phyloP scores from a whole-genome alignment of 2,888 invertebrate genomes.

The Pilophorus perplexus region DNA sequence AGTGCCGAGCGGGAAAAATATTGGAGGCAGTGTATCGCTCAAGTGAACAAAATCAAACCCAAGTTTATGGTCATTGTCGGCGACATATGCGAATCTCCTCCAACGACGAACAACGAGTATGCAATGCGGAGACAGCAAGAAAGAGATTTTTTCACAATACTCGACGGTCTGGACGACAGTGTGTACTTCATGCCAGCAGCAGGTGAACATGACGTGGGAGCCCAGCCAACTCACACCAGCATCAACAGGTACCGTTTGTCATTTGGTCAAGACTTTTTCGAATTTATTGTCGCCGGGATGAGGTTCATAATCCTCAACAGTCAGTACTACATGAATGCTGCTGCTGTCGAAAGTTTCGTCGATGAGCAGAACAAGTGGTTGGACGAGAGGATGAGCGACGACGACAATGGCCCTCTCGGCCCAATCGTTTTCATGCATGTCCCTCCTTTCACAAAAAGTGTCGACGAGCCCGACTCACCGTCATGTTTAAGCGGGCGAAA shows the following conservation, averaged over 20 bases:
- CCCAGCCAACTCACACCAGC: background rate
- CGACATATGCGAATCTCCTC: conserved; percentile 10
- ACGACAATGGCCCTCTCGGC: background rate
- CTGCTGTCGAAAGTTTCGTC: background rate
- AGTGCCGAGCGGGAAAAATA: background rate
- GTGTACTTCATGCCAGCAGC: background rate
- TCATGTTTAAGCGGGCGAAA: background rate
- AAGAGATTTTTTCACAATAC: conserved; percentile 1
- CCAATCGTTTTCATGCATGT: conserved; percentile 9
- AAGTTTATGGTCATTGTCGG: background rate
- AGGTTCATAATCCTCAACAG: background rate
- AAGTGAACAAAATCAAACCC: conserved; percentile 7
- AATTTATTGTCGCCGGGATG: background rate
- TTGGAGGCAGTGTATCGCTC: background rate
- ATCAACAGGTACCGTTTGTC: conserved; percentile 16
- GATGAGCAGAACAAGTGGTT: conserved; percentile 6
- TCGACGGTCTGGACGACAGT: background rate
- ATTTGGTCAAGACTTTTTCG: conserved; percentile 12
- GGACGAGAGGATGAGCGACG: background rate
- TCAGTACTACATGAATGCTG: background rate
- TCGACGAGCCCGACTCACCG: background rate
- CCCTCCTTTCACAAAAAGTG: background rate
- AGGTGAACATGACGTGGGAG: conserved; percentile 14
- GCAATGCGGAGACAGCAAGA: conserved; percentile 1
- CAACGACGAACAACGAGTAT: background rate